A percentile compares a stretch with the other conserved stretches of the same genome.
phyloP scores from a whole-genome alignment of 2,113 vertebrate genomes.

The Diadophis punctatus region DNA sequence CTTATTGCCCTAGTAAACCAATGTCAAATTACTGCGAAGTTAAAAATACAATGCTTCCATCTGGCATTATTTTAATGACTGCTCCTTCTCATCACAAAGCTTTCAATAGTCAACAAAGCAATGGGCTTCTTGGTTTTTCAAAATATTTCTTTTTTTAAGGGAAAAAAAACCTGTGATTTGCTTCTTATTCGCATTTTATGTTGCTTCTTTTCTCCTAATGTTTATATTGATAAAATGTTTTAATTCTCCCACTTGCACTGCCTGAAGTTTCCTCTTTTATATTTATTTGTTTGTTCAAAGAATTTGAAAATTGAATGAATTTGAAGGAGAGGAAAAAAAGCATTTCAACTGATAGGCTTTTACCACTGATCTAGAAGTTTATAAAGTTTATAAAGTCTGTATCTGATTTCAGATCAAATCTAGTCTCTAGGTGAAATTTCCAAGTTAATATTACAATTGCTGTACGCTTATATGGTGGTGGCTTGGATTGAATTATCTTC shows the following conservation, averaged over 20 bases:
- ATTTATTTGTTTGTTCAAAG: not conserved
- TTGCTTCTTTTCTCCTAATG: not conserved
- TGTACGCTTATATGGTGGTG: not conserved
- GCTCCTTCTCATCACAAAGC: not conserved
- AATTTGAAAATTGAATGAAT: not conserved
- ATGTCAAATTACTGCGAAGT: slow-evolving; percentile 36
- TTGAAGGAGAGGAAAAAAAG: not conserved
- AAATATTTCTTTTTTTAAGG: not conserved
- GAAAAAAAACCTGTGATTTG: not conserved
- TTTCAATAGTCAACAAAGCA: not conserved
- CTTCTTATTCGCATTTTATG: slow-evolving; percentile 7
- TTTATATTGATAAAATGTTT: not conserved
- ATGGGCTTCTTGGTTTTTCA: not conserved
- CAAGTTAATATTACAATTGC: not conserved
- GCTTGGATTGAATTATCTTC: not conserved
- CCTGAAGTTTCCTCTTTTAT: not conserved
- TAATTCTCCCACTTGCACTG: not conserved
- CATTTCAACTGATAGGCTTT: not conserved
- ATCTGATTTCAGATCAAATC: not conserved
- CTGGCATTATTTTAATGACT: slow-evolving; percentile 14
- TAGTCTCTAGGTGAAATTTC: not conserved
- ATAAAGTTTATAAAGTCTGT: not conserved
- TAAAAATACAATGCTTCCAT: slow-evolving; percentile 34
- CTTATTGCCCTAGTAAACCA: slow-evolving; percentile 42
- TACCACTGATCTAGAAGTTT: not conserved